These are phyloP conservation scores for Fragum fragum DNA, from an alignment of 2,888 invertebrate genomes.

Conservation along the genomic window DNA sequence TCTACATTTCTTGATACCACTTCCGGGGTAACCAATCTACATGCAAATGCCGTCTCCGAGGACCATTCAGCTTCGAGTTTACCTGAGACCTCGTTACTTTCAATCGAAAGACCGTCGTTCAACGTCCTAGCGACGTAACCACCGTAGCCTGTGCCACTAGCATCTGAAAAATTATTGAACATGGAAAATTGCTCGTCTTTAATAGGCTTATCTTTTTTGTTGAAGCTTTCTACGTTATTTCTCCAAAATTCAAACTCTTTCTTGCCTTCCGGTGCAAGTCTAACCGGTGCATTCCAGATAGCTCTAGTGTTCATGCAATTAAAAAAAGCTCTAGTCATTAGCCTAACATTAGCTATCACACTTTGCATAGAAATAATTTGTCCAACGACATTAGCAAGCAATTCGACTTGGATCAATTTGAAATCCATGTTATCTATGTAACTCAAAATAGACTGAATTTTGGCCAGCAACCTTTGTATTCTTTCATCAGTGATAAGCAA, in stretches of 20 bases:
- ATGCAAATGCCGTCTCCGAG: background rate
- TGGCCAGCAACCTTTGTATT: conserved; percentile 6
- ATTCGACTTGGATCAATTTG: background rate
- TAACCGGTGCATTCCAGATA: too few species aligned
- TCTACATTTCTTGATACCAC: background rate
- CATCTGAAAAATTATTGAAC: background rate
- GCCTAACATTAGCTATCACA: background rate
- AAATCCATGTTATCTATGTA: background rate
- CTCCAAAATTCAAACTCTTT: too few species aligned
- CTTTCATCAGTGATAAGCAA: background rate
- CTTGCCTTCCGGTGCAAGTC: too few species aligned
- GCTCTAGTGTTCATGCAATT: too few species aligned
- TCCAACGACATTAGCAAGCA: conserved; percentile 1
- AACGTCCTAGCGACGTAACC: too few species aligned
- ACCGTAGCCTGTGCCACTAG: too few species aligned
- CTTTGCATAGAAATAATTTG: background rate
- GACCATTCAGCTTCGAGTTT: background rate
- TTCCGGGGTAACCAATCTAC: background rate
- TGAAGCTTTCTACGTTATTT: too few species aligned
- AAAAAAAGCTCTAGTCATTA: too few species aligned
- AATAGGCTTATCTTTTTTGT: too few species aligned
- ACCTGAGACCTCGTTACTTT: background rate
- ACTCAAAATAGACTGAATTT: background rate
- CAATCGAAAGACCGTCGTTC: background rate
- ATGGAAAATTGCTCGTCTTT: background rate